Evolutionary conservation across 2,113 vertebrate species (phyloP).

Genomic region (Piaya cayana): DNA sequence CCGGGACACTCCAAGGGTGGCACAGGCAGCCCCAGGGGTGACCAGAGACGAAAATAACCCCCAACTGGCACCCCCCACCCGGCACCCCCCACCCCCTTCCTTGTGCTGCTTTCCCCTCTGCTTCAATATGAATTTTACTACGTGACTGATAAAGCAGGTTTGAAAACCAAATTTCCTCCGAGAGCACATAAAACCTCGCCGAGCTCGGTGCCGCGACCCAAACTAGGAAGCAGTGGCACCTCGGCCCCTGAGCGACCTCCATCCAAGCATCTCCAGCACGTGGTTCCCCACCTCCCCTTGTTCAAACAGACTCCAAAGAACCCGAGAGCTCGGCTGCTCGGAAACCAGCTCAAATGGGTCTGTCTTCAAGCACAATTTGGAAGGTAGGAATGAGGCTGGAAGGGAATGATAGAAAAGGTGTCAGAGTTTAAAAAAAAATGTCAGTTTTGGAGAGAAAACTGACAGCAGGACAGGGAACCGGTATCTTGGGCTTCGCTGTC

Average conservation of each 20-base stretch:
- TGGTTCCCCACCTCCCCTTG: not conserved
- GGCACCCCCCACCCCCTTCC: not conserved
- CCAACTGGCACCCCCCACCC: not conserved
- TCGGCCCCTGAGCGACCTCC: fast-evolving
- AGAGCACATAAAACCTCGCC: not conserved
- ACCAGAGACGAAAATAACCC: not conserved
- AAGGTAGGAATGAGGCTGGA: not conserved
- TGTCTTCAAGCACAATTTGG: not conserved
- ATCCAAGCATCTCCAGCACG: not conserved
- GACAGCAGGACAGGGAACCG: not conserved
- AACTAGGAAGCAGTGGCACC: not conserved
- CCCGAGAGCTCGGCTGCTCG: not conserved
- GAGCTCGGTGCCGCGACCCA: fast-evolving
- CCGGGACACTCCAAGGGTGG: not conserved
- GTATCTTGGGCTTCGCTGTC: not conserved
- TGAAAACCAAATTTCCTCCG: fast-evolving
- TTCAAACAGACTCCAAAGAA: not conserved
- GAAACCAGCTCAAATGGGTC: not conserved
- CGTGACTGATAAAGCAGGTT: fast-evolving
- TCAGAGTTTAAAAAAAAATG: not conserved
- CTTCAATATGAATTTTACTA: not conserved
- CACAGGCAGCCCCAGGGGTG: fast-evolving
- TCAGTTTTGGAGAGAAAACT: not conserved
- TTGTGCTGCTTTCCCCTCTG: not conserved
- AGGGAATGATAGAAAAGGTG: not conserved